These are phyloP conservation scores for Chaetorhynchus papuensis DNA, from an alignment of 2,113 vertebrate species.

Conservation along the genomic window DNA sequence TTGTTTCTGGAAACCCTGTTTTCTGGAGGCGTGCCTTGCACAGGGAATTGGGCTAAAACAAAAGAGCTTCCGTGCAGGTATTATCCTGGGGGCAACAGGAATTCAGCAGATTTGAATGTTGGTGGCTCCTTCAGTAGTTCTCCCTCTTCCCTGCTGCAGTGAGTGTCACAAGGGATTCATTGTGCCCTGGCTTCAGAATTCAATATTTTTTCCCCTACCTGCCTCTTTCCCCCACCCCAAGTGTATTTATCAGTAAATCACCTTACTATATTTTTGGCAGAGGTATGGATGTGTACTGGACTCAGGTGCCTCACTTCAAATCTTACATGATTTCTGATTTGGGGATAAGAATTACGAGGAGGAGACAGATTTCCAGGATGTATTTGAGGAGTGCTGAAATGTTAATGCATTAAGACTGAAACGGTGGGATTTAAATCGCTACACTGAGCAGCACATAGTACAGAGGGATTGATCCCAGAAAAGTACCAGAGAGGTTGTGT, in stretches of 20 bases:
- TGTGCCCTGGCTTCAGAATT: background rate
- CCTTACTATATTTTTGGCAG: background rate
- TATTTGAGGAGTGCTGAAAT: slow-evolving; percentile 19
- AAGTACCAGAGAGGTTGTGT: slow-evolving; percentile 56
- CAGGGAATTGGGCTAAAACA: background rate
- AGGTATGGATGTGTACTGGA: background rate
- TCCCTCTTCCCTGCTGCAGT: background rate
- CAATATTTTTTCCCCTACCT: background rate
- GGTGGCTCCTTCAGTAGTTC: background rate
- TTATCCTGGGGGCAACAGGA: background rate
- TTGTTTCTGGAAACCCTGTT: background rate
- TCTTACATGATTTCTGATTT: background rate
- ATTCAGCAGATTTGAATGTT: background rate
- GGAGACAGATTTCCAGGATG: background rate
- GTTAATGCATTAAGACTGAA: slow-evolving; percentile 27
- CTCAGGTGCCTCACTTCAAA: background rate
- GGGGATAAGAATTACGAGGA: background rate
- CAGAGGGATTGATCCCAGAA: slow-evolving; percentile 47
- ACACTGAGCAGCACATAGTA: slow-evolving; percentile 4
- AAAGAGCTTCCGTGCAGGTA: background rate
- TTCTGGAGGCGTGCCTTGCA: background rate
- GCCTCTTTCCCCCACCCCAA: accelerated
- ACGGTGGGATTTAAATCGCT: slow-evolving; percentile 45
- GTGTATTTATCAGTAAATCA: background rate
- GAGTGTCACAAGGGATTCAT: background rate